A percentile compares a stretch with the other conserved stretches of the same genome.
Evolutionary conservation across 2,113 vertebrate genomes (phyloP).

Genomic region (Cettia cetti): DNA sequence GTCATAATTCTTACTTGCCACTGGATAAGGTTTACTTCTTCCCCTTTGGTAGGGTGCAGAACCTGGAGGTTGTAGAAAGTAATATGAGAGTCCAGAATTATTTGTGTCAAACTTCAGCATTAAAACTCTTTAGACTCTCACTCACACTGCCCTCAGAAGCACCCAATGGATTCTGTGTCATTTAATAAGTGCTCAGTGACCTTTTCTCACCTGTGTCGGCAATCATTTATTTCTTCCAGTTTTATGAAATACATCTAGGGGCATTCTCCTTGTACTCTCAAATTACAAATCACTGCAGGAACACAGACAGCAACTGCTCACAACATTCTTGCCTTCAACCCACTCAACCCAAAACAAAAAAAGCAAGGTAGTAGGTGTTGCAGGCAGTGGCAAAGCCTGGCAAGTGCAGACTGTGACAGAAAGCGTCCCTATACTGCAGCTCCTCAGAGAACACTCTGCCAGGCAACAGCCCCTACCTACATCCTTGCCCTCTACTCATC

Average conservation of each 20-base stretch:
- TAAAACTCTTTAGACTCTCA: neutral
- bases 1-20: neutral
- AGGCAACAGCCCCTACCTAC: neutral
- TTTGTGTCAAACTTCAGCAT: neutral
- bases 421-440: fast-evolving
- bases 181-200: conserved; percentile 11
- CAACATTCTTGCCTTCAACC: neutral
- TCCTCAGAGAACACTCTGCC: neutral
- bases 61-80: neutral
- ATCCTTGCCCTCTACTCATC: neutral
- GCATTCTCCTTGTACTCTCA: neutral
- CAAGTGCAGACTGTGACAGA: neutral
- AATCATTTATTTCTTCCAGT: conserved; percentile 15
- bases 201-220: neutral
- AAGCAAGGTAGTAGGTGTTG: neutral
- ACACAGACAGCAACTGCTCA: conserved; percentile 25
- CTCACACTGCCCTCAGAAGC: neutral
- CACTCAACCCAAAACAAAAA: neutral
- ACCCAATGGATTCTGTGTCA: neutral
- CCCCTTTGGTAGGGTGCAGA: neutral
- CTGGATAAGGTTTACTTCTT: neutral
- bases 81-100: neutral
- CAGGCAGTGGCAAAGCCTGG: neutral
- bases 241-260: conserved; percentile 6
- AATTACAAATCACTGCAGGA: conserved; percentile 20